Base-by-base conservation (phyloP, 2,888 invertebrate species). In the Lepidochrysops patricia region DNA sequence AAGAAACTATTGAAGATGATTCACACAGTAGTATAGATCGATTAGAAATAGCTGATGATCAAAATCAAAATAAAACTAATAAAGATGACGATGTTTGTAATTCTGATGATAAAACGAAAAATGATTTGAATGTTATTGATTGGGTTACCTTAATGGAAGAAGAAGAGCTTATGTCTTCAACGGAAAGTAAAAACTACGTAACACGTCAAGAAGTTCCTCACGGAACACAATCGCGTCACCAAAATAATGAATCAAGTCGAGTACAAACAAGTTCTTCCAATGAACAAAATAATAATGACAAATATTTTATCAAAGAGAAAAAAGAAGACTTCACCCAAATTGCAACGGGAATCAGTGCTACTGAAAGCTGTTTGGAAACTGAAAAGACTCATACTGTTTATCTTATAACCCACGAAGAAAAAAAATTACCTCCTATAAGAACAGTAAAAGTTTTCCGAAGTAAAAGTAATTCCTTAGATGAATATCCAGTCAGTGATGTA, bases 371-470 rank as follows among this genome's bases (percentile, higher is more conserved):
- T 5, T 66, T 70, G 25, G 73, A 76, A 63, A 77, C 83, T 60
- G 62, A 72, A 34, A 81, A 85, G 71, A 90, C 90, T 15, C 81
- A 80, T 61, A 90, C 83, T 58, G 91, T 94, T 67, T 91, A 93
- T 61, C 79, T 94, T 49, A 94, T 94, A 65, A 94, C 94, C 4
- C 94, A 94, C 63, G 94, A 94, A 79, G 93, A 94, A 80, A 91
- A 92, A 67, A 91, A 91, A 79, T 82, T 92, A 72, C 91, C 92
- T 63, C 93, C 94, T 9, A 90, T 93, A 50, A 88, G 88, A 64
- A 88, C 87, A 23, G 82, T 88, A 0, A 89, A 88, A 77, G 75
- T 88, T 25, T 93, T 82, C 84, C 91, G 78, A 72, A 93, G 82
- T 89, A 93, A 89, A 87, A 93, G 90, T 82, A 93, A 84, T 87